Evolutionary conservation across 2,797 vertebrate genomes (phyloP), one percentile per base, ranked within the genome.

Genomic region (Karalla daura): DNA sequence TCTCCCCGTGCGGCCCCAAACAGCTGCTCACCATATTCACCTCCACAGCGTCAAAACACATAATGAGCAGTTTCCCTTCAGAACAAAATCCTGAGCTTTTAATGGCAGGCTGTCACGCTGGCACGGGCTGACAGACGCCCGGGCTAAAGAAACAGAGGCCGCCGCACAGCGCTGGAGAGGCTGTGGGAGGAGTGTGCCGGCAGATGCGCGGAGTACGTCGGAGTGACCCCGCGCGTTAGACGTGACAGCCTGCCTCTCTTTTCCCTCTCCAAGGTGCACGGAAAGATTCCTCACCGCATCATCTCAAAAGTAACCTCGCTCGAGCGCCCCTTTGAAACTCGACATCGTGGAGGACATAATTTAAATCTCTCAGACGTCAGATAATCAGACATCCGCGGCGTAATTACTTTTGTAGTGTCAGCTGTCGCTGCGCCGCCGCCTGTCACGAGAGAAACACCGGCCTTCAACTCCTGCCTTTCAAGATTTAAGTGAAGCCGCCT

Each of bases 11-110:
- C 53, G 37, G 56, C 49, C 58, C 72, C 45, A 60, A 77, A 71
- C 82, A 88, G 84, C 81, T 86, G 86, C 75, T 88, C 77, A 30
- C 74, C 71, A 21, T 45, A 46, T 54, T 85, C 77, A 86, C 81
- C 74, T 88, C 65, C 68, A 64, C 17, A 76, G 72, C 33, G 30
- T 87, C 53, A 75, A 83, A 83, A 83, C 51, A 47, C 67, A 71
- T 80, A 80, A 90, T 83, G 84, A 88, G 84, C 73, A 56, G 78
- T 79, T 80, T 84, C 58, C 77, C 71, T 60, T 74, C 51, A 58
- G 20, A 77, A 81, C 51, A 47, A 70, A 60, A 74, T 65, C 59
- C 62, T 41, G 47, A 65, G 67, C 37, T 71, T 76, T 78, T 74
- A 78, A 77, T 83, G 78, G 41, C 77, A 54, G 83, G 56, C 72